phyloP scores from a whole-genome alignment of 2,113 vertebrate genomes.

The human region DNA sequence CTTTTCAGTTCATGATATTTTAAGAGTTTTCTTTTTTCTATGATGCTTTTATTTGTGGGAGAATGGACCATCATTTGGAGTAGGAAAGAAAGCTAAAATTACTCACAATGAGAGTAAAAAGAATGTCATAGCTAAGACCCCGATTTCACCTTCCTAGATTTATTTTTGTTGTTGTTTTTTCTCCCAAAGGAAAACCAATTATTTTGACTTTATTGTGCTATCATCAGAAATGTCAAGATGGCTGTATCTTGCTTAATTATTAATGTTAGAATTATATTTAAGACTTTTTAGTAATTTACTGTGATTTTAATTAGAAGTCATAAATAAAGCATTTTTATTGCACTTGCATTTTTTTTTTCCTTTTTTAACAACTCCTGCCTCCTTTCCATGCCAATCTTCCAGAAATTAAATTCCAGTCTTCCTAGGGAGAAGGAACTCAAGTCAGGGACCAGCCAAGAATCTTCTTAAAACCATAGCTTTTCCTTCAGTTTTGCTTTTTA shows the following conservation, averaged over 20 bases:
- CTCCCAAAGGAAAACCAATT: not conserved
- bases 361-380: not conserved
- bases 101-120: not conserved
- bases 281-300: slow-evolving; percentile 15
- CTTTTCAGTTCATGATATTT: not conserved
- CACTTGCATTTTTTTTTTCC: not conserved
- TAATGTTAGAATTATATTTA: slow-evolving; percentile 53
- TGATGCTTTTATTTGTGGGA: not conserved
- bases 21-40: not conserved
- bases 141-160: not conserved
- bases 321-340: not conserved
- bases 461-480: not conserved
- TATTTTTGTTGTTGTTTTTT: not conserved
- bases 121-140: not conserved
- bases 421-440: not conserved
- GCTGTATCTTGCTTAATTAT: slow-evolving; percentile 34
- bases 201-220: slow-evolving; percentile 29
- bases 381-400: not conserved
- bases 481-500: not conserved
- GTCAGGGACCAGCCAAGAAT: not conserved
- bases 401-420: not conserved
- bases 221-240: slow-evolving; percentile 38
- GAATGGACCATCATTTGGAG: not conserved
- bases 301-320: slow-evolving; percentile 33
- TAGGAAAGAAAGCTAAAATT: not conserved